Base-by-base conservation (phyloP, 2,888 invertebrate species). In the Sinohyriopsis cumingii region DNA sequence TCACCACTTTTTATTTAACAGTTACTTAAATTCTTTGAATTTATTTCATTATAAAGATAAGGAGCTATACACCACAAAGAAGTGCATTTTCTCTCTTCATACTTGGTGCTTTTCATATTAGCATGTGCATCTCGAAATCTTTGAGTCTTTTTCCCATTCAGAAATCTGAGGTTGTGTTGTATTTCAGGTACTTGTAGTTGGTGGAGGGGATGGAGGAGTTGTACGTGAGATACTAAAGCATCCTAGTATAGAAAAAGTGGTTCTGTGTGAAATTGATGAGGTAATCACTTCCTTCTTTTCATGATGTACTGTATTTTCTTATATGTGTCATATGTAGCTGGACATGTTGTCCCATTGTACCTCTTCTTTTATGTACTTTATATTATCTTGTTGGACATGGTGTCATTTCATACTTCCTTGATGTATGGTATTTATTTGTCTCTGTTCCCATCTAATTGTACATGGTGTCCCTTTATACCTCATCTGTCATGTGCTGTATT, bases 161-260 rank as follows among this genome's bases (percentile, higher is more conserved):
- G 45, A 2, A 45, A 45, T 15, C 3, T 45, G 12, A 15, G 15
- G 0, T 45, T 45, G 12, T 45, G 12, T 45, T 15, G 15, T 62
- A 20, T 69, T 78, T 6, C 71, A 87, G 87, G 85, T 87, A 15
- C 71, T 87, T 64, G 85, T 87, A 45, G 84, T 87, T 56, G 87
- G 87, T 15, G 87, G 87, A 9, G 87, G 87, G 20, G 87, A 87
- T 77, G 87, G 87, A 6, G 87, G 87, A 9, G 86, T 86, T 24
- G 85, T 86, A 0, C 72, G 87, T 59, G 87, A 87, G 65, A 84
- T 85, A 12, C 76, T 86, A 18, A 87, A 87, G 73, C 80, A 86
- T 66, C 72, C 76, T 0, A 72, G 75, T 61, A 83, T 87, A 18
- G 74, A 84, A 28, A 74, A 74, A 59, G 85, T 87, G 5, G 81